phyloP scores from a whole-genome alignment of 2,888 invertebrate species.

The Troides oblongomaculatus region DNA sequence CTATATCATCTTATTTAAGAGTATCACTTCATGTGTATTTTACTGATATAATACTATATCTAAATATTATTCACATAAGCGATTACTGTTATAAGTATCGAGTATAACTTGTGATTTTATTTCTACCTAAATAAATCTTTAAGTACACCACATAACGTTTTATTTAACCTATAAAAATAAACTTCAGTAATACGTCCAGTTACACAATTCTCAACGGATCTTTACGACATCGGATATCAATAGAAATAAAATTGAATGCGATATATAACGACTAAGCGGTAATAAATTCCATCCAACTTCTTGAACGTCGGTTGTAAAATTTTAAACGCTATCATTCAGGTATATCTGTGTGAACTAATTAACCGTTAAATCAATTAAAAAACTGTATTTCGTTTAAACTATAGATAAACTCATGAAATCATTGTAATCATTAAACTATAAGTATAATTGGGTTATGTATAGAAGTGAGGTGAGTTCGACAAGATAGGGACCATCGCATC shows the following conservation, averaged over 20 bases:
- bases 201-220: conserved; percentile 17
- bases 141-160: neutral
- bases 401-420: neutral
- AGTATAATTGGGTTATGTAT: no score
- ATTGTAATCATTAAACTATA: no score
- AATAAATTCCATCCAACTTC: conserved; percentile 18
- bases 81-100: no score
- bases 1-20: no score
- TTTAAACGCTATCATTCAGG: neutral
- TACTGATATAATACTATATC: no score
- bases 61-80: no score
- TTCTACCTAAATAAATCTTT: neutral
- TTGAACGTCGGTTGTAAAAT: conserved; percentile 3
- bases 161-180: conserved; percentile 20
- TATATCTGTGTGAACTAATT: neutral
- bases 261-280: conserved; percentile 17
- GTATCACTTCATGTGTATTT: no score
- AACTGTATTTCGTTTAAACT: neutral
- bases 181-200: conserved; percentile 19
- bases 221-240: conserved; percentile 24
- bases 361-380: neutral
- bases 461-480: no score
- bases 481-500: no score
- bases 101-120: neutral
- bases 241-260: conserved; percentile 20